Evolutionary conservation across 2,888 invertebrate species (phyloP).

Genomic region (Odontocolon sp.): DNA sequence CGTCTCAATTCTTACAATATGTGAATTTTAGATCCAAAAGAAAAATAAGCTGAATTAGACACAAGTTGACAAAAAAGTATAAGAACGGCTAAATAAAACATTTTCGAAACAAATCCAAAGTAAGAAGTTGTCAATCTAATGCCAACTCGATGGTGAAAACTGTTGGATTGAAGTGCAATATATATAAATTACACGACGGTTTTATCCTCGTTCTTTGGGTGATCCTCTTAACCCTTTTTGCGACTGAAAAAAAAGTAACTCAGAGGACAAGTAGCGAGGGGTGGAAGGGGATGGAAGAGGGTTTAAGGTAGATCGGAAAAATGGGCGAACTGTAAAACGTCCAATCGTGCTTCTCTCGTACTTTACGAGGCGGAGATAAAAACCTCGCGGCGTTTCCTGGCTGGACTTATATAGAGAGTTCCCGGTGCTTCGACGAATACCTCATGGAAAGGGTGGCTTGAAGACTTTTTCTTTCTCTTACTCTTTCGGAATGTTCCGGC

Average conservation of each 20-base stretch:
- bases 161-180: no score
- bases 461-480: neutral
- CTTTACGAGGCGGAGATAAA: slow-evolving; percentile 40
- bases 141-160: no score
- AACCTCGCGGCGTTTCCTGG: slow-evolving; percentile 20
- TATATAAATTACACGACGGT: no score
- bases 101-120: no score
- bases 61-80: no score
- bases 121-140: no score
- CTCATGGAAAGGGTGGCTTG: no score
- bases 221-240: no score
- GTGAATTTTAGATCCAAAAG: neutral
- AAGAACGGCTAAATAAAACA: no score
- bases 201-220: no score
- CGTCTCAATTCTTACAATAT: no score
- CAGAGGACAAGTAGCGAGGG: neutral
- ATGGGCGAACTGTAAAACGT: slow-evolving; percentile 32
- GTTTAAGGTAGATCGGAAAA: slow-evolving; percentile 31
- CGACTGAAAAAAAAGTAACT: neutral
- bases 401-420: slow-evolving; percentile 9
- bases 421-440: slow-evolving; percentile 14
- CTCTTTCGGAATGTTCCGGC: neutral
- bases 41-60: no score
- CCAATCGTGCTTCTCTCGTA: slow-evolving; percentile 38
- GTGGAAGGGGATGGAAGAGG: neutral